Evolutionary conservation across 2,797 vertebrate genomes (phyloP), one percentile per base, ranked within the genome.

Genomic region (Eremophila alpestris): DNA sequence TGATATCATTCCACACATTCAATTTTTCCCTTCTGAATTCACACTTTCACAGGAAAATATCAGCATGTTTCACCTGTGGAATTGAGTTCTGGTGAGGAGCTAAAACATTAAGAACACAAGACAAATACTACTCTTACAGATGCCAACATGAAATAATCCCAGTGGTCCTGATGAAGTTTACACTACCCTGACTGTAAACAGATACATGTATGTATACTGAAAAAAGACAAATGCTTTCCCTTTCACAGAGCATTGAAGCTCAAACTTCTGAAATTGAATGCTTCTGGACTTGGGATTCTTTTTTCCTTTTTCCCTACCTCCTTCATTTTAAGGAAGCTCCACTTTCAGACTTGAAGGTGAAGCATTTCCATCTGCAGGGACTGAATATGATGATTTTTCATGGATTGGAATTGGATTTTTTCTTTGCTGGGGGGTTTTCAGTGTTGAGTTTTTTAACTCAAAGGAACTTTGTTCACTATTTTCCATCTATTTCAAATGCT

Each of bases 31-130:
- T 69, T 45, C 49, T 88, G 83, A 83, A 86, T 73, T 88, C 56
- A 81, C 48, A 46, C 34, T 76, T 86, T 51, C 51, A 83, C 52
- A 75, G 62, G 46, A 88, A 94, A 92, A 36, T 46, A 91, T 32
- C 45, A 52, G 21, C 29, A 18, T 52, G 41, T 40, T 85, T 67
- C 69, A 90, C 60, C 63, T 80, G 64, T 60, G 34, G 19, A 56
- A 83, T 19, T 77, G 13, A 81, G 63, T 58, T 68, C 32, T 60
- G 15, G 3, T 22, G 30, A 92, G 74, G 38, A 90, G 49, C 16
- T 86, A 45, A 69, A 78, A 70, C 43, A 73, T 34, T 10, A 81
- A n/a, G 58, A 76, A n/a, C 21, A 64, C n/a, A 90, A 62, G 20
- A 40, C 55, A 73, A 82, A 52, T 34, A 27, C 16, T 63, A 22